A percentile compares a stretch with the other conserved stretches of the same genome.
These are phyloP conservation scores for Mixornis gularis DNA, from an alignment of 2,113 vertebrate species.

Conservation along the genomic window DNA sequence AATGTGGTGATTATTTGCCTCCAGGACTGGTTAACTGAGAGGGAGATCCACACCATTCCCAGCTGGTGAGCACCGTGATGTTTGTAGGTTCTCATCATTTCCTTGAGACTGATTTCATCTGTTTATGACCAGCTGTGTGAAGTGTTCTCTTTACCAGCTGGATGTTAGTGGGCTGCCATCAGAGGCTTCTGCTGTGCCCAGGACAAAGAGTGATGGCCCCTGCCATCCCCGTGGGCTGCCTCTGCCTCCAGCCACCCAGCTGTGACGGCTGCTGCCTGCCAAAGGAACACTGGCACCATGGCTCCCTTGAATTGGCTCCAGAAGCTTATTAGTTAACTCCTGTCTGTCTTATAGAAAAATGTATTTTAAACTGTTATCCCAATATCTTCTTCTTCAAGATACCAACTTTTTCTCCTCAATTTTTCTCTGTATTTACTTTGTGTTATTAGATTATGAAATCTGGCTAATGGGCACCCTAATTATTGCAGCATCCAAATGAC, in stretches of 20 bases:
- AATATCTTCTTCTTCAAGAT: background rate
- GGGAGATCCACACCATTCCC: background rate
- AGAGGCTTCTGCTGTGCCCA: background rate
- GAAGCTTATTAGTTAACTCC: background rate
- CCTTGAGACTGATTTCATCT: background rate
- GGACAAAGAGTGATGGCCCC: background rate
- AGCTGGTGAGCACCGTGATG: background rate
- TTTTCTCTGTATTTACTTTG: background rate
- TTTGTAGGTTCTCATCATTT: background rate
- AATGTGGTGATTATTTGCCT: background rate
- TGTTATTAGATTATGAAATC: background rate
- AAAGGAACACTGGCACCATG: background rate
- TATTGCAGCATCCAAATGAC: background rate
- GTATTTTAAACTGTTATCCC: background rate
- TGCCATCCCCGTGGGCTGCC: background rate
- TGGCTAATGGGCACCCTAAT: slow-evolving; percentile 12
- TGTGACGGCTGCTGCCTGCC: background rate
- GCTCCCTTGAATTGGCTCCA: background rate
- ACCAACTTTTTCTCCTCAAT: background rate
- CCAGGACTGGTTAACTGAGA: background rate
- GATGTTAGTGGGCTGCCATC: background rate
- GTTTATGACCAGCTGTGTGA: background rate
- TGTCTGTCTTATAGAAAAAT: background rate
- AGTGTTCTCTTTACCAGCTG: background rate
- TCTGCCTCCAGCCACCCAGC: background rate